phyloP scores from a whole-genome alignment of 2,888 invertebrate species.

The Brachyptera putata region DNA sequence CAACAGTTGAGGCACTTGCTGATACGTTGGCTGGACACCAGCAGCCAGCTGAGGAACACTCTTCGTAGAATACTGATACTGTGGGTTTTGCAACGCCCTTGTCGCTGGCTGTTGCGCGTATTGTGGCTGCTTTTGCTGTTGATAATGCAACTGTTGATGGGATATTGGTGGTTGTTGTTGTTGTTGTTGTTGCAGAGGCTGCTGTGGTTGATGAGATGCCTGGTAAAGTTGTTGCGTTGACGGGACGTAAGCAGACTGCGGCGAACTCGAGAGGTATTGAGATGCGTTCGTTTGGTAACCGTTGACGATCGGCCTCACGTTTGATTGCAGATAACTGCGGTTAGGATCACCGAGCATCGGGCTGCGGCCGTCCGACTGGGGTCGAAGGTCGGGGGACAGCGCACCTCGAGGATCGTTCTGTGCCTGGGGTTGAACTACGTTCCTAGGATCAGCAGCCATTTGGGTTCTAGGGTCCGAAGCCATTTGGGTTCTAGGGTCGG shows the following conservation, averaged over 20 bases:
- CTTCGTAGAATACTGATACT: background rate
- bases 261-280: too few relatives aligned
- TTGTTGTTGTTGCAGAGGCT: slow-evolving; percentile 18
- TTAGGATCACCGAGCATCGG: too few relatives aligned
- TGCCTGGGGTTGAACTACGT: too few relatives aligned
- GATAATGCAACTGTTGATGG: background rate
- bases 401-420: too few relatives aligned
- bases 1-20: slow-evolving; percentile 38
- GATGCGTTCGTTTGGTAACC: background rate
- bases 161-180: background rate
- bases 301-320: background rate
- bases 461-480: too few relatives aligned
- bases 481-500: too few relatives aligned
- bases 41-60: background rate
- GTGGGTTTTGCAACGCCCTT: background rate
- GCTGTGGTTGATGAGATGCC: slow-evolving; percentile 33
- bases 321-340: background rate
- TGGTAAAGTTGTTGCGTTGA: slow-evolving; percentile 42
- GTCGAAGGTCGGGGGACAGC: too few relatives aligned
- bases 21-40: slow-evolving; percentile 35
- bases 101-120: slow-evolving; percentile 15
- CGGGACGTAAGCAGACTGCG: too few relatives aligned
- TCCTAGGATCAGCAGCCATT: too few relatives aligned
- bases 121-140: background rate
- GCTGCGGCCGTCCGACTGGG: too few relatives aligned